Evolutionary conservation across 1,140 invertebrate species (phyloP), one percentile per base, ranked within the genome.

Genomic region (Nylanderia fulva): DNA sequence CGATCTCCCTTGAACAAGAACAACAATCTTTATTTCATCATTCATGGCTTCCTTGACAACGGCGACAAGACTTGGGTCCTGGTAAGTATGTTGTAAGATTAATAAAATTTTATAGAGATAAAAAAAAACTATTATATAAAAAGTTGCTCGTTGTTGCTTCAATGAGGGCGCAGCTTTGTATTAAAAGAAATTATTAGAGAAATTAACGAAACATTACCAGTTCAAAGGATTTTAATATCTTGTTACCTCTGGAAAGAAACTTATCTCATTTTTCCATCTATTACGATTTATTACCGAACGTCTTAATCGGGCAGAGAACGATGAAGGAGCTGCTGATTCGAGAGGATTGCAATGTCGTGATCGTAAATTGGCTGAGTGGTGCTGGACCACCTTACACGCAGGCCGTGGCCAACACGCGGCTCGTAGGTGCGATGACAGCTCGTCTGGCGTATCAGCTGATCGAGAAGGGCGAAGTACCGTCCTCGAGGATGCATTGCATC

Each of bases 321-420:
- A 95, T 96, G 79, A 92, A 96, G 5, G 96, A 97, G 87, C 90
- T 98, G 24, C 94, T 98, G 84, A 93, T 95, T 0, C 95, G 96
- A 61, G 96, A 96, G 71, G 96, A 97, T 61, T 96, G 96, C 61
- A 98, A 97, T 56, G 97, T 98, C 0, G 95, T 98, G 13, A 94
- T 97, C 0, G 96, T 99, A 0, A 98, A 98, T 90, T 99, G 98
- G 98, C 96, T 97, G 52, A 96, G 95, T 48, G 98, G 98, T 0
- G 97, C 98, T 0, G 96, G 96, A 72, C 98, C 98, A 0, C 98
- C 98, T 0, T 99, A 99, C 91, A 97, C 97, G 0, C 98, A 99
- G 93, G 98, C 98, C 0, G 98, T 98, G 1, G 98, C 98, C 0
- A 99, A 99, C 91, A 98, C 98, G n/a, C 95, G 98, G 71, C 94